These are phyloP conservation scores for Rhabdomys pumilio DNA, from an alignment of 2,797 vertebrate species.

Conservation along the genomic window DNA sequence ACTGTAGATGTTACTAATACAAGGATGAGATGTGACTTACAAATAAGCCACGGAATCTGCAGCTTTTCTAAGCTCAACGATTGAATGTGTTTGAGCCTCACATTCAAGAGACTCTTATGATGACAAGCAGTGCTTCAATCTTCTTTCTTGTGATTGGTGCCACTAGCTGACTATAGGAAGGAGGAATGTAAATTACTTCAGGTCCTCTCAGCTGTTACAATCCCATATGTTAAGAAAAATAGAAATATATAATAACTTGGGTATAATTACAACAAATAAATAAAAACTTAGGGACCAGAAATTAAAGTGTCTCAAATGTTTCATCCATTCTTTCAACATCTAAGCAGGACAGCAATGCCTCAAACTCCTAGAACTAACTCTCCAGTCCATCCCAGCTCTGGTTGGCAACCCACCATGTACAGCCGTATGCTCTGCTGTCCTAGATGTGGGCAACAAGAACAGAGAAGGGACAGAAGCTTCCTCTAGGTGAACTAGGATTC, in stretches of 20 bases:
- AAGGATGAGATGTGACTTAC: neutral
- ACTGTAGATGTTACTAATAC: neutral
- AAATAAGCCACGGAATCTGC: neutral
- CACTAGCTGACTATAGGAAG: neutral
- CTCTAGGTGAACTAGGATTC: neutral
- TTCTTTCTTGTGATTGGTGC: neutral
- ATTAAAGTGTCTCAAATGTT: neutral
- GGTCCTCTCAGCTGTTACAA: neutral
- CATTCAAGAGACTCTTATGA: neutral
- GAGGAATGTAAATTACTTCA: neutral
- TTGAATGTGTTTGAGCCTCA: neutral
- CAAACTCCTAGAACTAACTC: neutral
- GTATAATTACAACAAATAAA: neutral
- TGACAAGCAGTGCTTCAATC: neutral
- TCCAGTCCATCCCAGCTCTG: neutral
- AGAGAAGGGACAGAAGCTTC: neutral
- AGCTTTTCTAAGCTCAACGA: neutral
- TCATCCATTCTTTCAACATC: constrained; percentile 6
- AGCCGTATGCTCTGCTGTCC: neutral
- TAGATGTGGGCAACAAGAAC: neutral
- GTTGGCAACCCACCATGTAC: neutral
- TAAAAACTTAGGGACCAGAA: neutral
- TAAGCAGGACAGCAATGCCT: neutral
- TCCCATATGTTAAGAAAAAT: neutral
- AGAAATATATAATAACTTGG: neutral